Conservation (phyloP, 2,113 vertebrate species). For the Lontra canadensis region DNA sequence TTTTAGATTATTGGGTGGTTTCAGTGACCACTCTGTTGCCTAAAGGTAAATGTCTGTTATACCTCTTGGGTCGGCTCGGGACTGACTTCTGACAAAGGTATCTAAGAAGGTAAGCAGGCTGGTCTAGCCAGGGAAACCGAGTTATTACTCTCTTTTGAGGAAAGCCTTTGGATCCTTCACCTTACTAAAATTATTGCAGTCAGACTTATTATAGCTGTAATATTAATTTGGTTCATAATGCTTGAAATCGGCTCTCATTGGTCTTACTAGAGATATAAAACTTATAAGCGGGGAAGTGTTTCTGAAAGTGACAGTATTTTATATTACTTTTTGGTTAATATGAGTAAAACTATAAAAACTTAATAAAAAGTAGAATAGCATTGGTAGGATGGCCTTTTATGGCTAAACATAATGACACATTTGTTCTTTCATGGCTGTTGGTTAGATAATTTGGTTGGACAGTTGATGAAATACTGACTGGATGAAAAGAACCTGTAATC, state of each 20-base stretch:
- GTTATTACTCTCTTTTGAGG: neutral
- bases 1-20: constrained; percentile 34
- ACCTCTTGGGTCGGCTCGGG: neutral
- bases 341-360: constrained; percentile 28
- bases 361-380: neutral
- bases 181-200: neutral
- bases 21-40: constrained; percentile 15
- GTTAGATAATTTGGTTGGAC: constrained; percentile 8
- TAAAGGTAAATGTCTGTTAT: neutral
- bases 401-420: neutral
- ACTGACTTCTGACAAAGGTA: neutral
- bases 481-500: constrained; percentile 18
- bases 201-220: neutral
- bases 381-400: constrained; percentile 15
- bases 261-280: neutral
- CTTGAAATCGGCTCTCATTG: constrained; percentile 2
- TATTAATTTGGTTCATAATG: constrained; percentile 31
- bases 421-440: constrained; percentile 14
- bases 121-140: neutral
- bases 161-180: neutral
- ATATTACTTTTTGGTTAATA: constrained; percentile 29
- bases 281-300: constrained; percentile 27
- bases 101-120: neutral
- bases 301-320: constrained; percentile 4
- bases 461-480: neutral